Percentiles rank a stretch among this genome's conserved stretches.
phyloP scores from a whole-genome alignment of 2,113 vertebrate species.

The Chrysemys picta region DNA sequence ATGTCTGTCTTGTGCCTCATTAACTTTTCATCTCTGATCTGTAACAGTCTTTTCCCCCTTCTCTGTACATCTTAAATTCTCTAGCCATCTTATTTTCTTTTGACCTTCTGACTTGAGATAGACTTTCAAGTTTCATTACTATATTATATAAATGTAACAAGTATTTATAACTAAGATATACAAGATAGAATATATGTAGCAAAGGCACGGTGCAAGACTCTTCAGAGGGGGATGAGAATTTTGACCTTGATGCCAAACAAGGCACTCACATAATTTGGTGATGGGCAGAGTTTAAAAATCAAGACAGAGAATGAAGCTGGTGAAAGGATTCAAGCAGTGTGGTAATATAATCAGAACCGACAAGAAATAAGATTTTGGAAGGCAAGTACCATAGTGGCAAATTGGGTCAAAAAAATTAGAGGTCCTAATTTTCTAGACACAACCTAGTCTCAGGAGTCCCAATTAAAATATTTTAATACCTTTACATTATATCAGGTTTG shows the following conservation, averaged over 20 bases:
- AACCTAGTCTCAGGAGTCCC: slow-evolving; percentile 50
- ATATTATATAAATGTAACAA: background rate
- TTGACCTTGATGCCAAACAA: background rate
- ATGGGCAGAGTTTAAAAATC: background rate
- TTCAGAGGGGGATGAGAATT: background rate
- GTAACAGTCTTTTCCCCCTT: background rate
- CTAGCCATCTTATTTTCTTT: background rate
- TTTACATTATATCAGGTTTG: background rate
- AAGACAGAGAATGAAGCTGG: background rate
- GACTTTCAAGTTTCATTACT: background rate
- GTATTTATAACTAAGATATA: background rate
- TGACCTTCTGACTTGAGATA: background rate
- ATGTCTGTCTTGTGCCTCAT: background rate
- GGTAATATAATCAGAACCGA: slow-evolving; percentile 8
- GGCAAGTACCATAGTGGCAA: background rate
- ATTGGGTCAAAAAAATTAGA: slow-evolving; percentile 28
- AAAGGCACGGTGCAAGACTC: background rate
- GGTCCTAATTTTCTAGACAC: slow-evolving; percentile 57
- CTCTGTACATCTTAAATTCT: background rate
- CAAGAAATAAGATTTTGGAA: background rate
- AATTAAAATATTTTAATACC: slow-evolving; percentile 7
- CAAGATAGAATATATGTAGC: background rate
- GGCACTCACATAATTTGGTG: background rate
- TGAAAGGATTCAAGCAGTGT: background rate
- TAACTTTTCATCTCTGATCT: background rate